Evolutionary conservation across 2,113 vertebrate genomes (phyloP).

Genomic region (Sceloporus tristichus): DNA sequence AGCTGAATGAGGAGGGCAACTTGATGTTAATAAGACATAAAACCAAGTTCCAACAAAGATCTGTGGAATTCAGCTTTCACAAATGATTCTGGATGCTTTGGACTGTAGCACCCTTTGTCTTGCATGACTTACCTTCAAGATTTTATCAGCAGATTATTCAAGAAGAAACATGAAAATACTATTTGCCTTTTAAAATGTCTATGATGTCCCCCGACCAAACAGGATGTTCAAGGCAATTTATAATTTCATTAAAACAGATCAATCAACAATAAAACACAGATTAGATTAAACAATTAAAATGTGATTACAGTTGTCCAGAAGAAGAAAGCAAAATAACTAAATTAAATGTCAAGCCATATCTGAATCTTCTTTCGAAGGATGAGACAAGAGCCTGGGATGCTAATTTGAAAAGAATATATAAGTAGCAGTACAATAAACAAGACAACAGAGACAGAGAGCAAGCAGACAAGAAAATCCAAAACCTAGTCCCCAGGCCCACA

Average conservation of each 20-base stretch:
- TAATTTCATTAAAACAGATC: not conserved
- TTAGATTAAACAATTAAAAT: not conserved
- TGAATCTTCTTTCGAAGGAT: not conserved
- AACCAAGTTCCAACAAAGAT: slow-evolving; percentile 2
- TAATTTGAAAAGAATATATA: not conserved
- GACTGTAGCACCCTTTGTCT: not conserved
- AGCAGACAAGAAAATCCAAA: not conserved
- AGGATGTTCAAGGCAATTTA: not conserved
- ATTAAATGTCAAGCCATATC: not conserved
- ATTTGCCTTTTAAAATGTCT: not conserved
- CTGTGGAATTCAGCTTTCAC: not conserved
- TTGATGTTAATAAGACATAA: slow-evolving; percentile 12
- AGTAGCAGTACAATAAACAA: not conserved
- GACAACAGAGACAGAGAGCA: not conserved
- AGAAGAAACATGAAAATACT: not conserved
- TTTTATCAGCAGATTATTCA: not conserved
- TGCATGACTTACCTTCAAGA: not conserved
- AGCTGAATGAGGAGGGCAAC: not conserved
- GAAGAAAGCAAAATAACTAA: not conserved
- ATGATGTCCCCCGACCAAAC: not conserved
- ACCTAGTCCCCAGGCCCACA: not conserved
- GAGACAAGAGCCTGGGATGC: not conserved
- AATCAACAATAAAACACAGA: not conserved
- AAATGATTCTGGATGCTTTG: not conserved
- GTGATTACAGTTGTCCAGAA: not conserved